Evolutionary conservation across 2,797 vertebrate species (phyloP).

Genomic region (Acanthiza pusilla): DNA sequence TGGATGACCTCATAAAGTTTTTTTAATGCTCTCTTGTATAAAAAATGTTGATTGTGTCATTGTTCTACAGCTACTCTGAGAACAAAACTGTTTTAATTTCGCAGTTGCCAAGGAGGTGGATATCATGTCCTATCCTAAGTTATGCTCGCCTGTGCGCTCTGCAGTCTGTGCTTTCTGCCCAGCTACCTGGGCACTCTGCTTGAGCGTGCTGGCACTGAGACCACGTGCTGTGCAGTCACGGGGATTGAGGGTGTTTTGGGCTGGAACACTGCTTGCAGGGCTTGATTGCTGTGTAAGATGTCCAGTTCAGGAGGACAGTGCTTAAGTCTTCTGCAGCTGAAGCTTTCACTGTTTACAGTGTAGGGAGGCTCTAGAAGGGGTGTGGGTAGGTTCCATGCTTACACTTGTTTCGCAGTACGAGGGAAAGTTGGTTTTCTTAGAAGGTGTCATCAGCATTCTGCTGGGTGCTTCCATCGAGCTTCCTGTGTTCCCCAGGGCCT

Average conservation of each 20-base stretch:
- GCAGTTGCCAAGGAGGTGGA: background rate
- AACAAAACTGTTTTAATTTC: background rate
- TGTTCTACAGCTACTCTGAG: background rate
- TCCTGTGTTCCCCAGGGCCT: background rate
- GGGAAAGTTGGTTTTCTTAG: background rate
- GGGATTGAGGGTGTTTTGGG: background rate
- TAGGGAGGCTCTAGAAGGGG: background rate
- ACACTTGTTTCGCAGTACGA: background rate
- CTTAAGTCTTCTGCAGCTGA: background rate
- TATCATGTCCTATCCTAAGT: background rate
- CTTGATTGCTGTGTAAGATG: background rate
- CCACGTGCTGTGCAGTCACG: fast-evolving
- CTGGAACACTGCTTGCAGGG: background rate
- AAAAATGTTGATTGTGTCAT: background rate
- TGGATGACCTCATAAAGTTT: background rate
- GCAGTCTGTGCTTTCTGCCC: background rate
- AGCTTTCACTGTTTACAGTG: background rate
- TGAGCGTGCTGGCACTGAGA: background rate
- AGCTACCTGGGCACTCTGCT: background rate
- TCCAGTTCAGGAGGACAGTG: background rate
- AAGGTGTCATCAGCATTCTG: background rate
- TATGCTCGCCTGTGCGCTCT: background rate
- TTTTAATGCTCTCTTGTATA: background rate
- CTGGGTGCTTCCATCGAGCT: background rate
- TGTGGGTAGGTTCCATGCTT: background rate